phyloP scores from a whole-genome alignment of 2,797 vertebrate species.

The Fringilla coelebs region DNA sequence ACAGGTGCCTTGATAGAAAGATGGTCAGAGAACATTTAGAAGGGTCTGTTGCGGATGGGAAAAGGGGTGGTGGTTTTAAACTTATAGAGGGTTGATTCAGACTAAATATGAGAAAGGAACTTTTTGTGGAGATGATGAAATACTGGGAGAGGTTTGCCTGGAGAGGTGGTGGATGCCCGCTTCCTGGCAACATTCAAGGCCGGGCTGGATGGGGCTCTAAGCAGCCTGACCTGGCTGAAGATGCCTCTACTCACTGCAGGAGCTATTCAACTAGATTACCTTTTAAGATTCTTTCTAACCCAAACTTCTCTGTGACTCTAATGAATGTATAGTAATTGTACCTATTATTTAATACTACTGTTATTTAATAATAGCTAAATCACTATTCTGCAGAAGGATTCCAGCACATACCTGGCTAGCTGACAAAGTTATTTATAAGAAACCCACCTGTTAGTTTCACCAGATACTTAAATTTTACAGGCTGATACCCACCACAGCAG shows the following conservation, averaged over 20 bases:
- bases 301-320: neutral
- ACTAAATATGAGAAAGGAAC: neutral
- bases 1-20: neutral
- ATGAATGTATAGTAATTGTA: neutral
- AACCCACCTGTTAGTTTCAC: neutral
- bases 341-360: neutral
- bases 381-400: neutral
- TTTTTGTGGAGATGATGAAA: neutral
- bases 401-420: neutral
- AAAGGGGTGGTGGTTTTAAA: neutral
- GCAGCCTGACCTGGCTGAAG: neutral
- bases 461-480: neutral
- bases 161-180: rapidly evolving
- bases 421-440: neutral
- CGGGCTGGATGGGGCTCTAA: neutral
- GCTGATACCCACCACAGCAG: neutral
- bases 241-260: neutral
- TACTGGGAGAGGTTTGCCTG: neutral
- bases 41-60: neutral
- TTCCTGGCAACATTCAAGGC: neutral
- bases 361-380: neutral
- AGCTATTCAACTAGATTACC: neutral
- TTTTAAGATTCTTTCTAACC: neutral
- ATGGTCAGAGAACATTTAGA: neutral
- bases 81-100: neutral